Conservation (phyloP, 2,888 invertebrate species). For the Xylota segnis region DNA sequence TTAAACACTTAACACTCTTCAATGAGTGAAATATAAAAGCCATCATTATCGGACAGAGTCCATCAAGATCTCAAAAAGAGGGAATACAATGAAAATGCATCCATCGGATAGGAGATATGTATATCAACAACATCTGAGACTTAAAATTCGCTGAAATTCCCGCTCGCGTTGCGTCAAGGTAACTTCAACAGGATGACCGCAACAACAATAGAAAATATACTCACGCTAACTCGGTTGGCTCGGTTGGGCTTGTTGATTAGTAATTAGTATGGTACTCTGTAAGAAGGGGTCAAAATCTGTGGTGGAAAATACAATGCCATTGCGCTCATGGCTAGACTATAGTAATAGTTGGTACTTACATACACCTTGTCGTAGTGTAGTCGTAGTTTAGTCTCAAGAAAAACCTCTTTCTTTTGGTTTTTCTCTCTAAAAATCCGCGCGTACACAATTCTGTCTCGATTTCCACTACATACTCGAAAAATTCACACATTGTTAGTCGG, state of each 20-base stretch:
- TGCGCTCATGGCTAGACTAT: constrained; percentile 68
- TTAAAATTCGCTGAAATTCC: constrained; percentile 57
- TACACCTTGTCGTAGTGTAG: constrained; percentile 8
- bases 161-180: constrained; percentile 73
- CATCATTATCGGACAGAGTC: constrained; percentile 17
- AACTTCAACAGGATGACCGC: constrained; percentile 69
- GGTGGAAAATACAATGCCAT: constrained; percentile 69
- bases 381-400: constrained; percentile 47
- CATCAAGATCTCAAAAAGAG: background rate
- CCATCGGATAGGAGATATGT: constrained; percentile 40
- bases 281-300: constrained; percentile 69
- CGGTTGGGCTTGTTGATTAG: constrained; percentile 57
- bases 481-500: constrained; percentile 64
- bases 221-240: constrained; percentile 61
- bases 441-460: constrained; percentile 3
- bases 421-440: constrained; percentile 29
- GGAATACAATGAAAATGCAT: constrained; percentile 46
- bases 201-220: constrained; percentile 68
- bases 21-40: constrained; percentile 25
- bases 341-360: constrained; percentile 28
- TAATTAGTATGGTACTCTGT: constrained; percentile 65
- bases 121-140: constrained; percentile 34
- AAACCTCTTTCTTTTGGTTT: constrained; percentile 69
- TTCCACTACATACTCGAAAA: constrained; percentile 46
- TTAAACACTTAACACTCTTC: constrained; percentile 35